Base-by-base conservation (phyloP, 2,888 invertebrate species). In the Meghimatium bilineatum region DNA sequence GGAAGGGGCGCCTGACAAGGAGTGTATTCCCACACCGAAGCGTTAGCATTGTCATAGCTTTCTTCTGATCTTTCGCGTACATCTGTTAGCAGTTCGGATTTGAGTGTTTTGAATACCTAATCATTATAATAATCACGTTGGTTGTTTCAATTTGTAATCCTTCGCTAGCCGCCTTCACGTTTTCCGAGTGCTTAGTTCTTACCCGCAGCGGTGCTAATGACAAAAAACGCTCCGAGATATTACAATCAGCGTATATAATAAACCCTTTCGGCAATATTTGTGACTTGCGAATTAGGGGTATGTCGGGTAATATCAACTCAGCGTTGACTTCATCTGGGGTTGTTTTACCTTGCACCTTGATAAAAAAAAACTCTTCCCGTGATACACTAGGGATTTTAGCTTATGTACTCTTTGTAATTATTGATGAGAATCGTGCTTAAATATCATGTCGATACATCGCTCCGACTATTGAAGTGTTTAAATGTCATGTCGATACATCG, bases 71-170 rank as follows among this genome's bases (percentile, higher is more conserved):
- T 74, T 74, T 14, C n/a, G 36, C 44, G 14, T 29, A 49, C 44
- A 74, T 74, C 72, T 74, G 72, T 74, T 49, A 29, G 12, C 72
- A 74, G 72, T 74, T 74, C 72, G 72, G 72, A 44, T 74, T 29
- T 8, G 26, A 74, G 17, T 49, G 72, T 17, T 49, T 44, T 74
- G 72, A 74, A 74, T 49, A 74, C 72, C 49, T 74, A 74, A 74
- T 74, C 49, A 74, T 49, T 12, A 49, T 49, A 29, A 49, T 74
- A 44, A 49, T 49, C 72, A 17, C 10, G 29, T 49, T 12, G 72
- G 10, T n/a, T 74, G 44, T 74, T 71, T 29, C 14, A n/a, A 49
- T 49, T 49, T 20, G 23, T 74, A 74, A 74, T 74, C 72, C 72
- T 44, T n/a, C 20, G 14, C 72, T n/a, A n/a, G 14, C 44, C 36